phyloP scores from a whole-genome alignment of 1,140 invertebrate species.

The Zaprionus vittiger region DNA sequence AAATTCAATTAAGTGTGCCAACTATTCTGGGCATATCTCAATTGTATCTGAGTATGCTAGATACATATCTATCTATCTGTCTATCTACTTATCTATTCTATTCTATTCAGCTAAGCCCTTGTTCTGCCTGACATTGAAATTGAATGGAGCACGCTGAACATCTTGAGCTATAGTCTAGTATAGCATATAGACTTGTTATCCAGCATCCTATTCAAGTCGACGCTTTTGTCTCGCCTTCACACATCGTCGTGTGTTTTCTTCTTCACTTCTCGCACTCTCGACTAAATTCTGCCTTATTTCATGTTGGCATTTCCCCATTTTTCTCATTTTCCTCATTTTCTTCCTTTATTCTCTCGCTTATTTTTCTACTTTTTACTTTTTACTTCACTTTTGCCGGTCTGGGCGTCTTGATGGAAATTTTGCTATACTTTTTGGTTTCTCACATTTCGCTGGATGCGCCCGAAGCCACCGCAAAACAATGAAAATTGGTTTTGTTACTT shows the following conservation, averaged over 20 bases:
- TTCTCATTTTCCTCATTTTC: conserved; percentile 1
- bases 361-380: not conserved
- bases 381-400: conserved; percentile 19
- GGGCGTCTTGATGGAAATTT: conserved; percentile 62
- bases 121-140: not conserved
- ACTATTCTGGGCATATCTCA: not conserved
- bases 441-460: conserved; percentile 40
- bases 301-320: conserved; percentile 70
- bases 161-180: not conserved
- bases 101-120: conserved; percentile 35
- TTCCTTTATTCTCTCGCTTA: conserved; percentile 12
- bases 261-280: conserved; percentile 55
- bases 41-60: not conserved
- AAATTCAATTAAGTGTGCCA: conserved; percentile 8
- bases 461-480: conserved; percentile 76
- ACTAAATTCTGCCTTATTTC: conserved; percentile 67
- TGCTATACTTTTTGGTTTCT: conserved; percentile 71
- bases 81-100: conserved; percentile 4
- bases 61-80: not conserved
- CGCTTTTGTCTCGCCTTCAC: conserved; percentile 11
- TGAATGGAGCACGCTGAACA: not conserved
- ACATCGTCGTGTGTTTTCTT: conserved; percentile 68
- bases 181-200: not conserved
- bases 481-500: conserved; percentile 80
- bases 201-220: not conserved